These are phyloP conservation scores for Gavialis gangeticus DNA, from an alignment of 2,113 vertebrate genomes.

Conservation along the genomic window DNA sequence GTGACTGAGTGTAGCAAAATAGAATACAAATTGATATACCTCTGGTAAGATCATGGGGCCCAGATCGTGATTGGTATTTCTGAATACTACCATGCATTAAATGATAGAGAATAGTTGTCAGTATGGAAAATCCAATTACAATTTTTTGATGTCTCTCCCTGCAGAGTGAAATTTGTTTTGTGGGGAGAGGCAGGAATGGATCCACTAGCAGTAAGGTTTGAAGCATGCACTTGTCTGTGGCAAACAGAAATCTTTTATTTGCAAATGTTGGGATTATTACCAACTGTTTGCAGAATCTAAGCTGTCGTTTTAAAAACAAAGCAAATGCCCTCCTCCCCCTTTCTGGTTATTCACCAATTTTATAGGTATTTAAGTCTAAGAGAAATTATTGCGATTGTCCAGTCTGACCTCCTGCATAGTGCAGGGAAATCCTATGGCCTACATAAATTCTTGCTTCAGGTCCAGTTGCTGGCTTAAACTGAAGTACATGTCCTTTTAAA, in stretches of 20 bases:
- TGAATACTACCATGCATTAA: fast-evolving
- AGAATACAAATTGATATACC: background rate
- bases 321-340: no score
- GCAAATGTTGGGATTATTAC: background rate
- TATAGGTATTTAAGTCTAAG: background rate
- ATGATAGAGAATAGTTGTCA: background rate
- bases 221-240: background rate
- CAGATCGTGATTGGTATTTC: background rate
- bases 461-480: background rate
- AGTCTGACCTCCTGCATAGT: background rate
- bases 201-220: background rate
- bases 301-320: background rate
- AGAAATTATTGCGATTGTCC: background rate
- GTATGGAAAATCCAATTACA: background rate
- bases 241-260: conserved; percentile 44
- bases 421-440: background rate
- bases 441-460: background rate
- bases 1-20: background rate
- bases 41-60: background rate
- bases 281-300: background rate
- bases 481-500: background rate
- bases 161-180: background rate
- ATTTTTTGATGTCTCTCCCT: background rate
- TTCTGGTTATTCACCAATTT: no score
- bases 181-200: background rate